Conservation (phyloP, 2,888 invertebrate genomes). For the Eupithecia abbreviata region DNA sequence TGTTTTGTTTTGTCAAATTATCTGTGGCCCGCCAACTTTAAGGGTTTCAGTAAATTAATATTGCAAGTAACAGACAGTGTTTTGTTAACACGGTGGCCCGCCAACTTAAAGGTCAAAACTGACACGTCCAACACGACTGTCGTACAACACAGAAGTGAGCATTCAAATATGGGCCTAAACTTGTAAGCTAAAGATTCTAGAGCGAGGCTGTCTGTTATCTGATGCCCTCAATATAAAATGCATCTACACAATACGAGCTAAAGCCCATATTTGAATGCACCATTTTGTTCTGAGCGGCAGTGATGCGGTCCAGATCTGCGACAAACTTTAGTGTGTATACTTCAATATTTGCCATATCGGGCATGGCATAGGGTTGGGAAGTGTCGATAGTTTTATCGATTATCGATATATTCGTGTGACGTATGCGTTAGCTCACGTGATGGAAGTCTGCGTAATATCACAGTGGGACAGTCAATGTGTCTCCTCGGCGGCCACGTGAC, state of each 20-base stretch:
- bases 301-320: neutral
- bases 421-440: slow-evolving; percentile 16
- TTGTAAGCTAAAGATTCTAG: neutral
- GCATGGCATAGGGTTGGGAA: slow-evolving; percentile 10
- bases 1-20: neutral
- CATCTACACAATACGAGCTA: neutral
- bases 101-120: neutral
- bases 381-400: slow-evolving; percentile 2
- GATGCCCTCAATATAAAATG: neutral
- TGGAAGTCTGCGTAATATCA: slow-evolving; percentile 48
- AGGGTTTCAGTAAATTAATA: neutral
- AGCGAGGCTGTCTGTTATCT: neutral
- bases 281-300: neutral
- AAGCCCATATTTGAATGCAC: neutral
- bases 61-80: neutral
- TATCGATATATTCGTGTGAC: slow-evolving; percentile 22
- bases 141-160: neutral
- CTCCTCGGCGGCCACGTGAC: slow-evolving; percentile 86
- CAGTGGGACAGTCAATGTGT: slow-evolving; percentile 73
- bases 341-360: slow-evolving; percentile 12
- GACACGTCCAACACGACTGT: neutral
- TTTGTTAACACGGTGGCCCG: neutral
- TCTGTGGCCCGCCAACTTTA: neutral
- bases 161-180: neutral
- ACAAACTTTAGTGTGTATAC: neutral